Evolutionary conservation across 2,888 invertebrate species (phyloP), one percentile per base, ranked within the genome.

Genomic region (Heteromyza rotundicornis): DNA sequence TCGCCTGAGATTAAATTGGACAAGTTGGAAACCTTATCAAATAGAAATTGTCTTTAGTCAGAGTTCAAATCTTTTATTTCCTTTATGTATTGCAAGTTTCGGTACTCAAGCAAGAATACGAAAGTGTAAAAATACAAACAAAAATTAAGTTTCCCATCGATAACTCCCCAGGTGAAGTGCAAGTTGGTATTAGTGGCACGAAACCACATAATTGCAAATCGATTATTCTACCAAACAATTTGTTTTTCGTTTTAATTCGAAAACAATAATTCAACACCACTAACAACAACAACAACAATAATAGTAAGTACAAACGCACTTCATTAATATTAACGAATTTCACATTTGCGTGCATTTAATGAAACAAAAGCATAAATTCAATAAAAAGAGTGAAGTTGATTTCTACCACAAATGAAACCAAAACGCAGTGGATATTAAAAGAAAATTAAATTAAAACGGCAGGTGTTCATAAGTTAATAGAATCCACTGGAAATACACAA

Each of bases 301-400:
- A 40, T 40, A 3, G 16, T n/a, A 40, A 14, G 3, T 14, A n/a
- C 12, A 40, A 40, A 40, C 40, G 40, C 40, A 40, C 12, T n/a
- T 40, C 27, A 63, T 59, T 44, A 57, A 49, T n/a, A 57, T 16
- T 49, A 36, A 63, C 27, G 50, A 35, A 47, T 22, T 24, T 57
- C 56, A 60, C 70, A 72, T 72, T 75, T 77, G 75, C 75, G 77
- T 75, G 75, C 66, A 44, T 17, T 53, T 77, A 75, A 75, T 71
- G 67, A 70, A 73, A 66, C 65, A 63, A 62, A 49, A 66, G 27
- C 58, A 62, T 24, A 50, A 52, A 63, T 64, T 64, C 35, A 53
- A 51, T 57, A 27, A 60, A 44, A 66, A n/a, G 16, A 40, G n/a
- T n/a, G n/a, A n/a, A n/a, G n/a, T n/a, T n/a, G n/a, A n/a, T n/a